Percentiles rank a stretch among this genome's conserved stretches.
Conservation (phyloP, 2,113 vertebrate species). For the Platysteira castanea region DNA sequence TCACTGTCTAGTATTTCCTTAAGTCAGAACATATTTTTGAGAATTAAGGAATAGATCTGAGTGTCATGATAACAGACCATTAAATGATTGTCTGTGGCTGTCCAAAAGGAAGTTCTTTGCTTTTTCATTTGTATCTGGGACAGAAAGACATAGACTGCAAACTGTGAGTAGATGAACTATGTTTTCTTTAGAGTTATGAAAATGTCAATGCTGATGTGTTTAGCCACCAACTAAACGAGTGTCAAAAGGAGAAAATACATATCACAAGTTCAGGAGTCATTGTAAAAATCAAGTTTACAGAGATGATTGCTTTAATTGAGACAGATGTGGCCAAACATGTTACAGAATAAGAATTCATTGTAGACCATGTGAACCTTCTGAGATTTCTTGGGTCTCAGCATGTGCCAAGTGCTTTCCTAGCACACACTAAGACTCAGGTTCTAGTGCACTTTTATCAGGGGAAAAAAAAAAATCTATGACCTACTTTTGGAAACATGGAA, state of each 20-base stretch:
- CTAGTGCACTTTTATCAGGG: background rate
- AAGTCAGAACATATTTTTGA: background rate
- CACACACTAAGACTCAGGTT: background rate
- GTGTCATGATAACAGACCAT: background rate
- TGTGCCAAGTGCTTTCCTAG: background rate
- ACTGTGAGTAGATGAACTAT: background rate
- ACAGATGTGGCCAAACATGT: background rate
- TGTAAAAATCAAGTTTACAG: background rate
- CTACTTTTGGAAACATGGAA: background rate
- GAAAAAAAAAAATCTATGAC: background rate
- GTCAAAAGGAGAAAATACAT: background rate
- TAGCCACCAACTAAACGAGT: background rate
- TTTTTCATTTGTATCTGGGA: background rate
- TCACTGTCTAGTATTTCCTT: background rate
- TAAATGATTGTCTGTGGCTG: background rate
- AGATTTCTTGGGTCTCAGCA: background rate
- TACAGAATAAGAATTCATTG: background rate
- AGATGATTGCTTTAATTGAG: background rate
- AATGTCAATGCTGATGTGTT: background rate
- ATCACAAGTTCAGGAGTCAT: background rate
- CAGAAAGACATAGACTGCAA: background rate
- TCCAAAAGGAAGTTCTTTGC: background rate
- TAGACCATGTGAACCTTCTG: background rate
- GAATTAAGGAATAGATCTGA: background rate
- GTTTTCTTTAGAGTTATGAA: background rate